A percentile compares a stretch with the other conserved stretches of the same genome.
Conservation (phyloP, 2,797 vertebrate species). For the Chelidonichthys spinosus region DNA sequence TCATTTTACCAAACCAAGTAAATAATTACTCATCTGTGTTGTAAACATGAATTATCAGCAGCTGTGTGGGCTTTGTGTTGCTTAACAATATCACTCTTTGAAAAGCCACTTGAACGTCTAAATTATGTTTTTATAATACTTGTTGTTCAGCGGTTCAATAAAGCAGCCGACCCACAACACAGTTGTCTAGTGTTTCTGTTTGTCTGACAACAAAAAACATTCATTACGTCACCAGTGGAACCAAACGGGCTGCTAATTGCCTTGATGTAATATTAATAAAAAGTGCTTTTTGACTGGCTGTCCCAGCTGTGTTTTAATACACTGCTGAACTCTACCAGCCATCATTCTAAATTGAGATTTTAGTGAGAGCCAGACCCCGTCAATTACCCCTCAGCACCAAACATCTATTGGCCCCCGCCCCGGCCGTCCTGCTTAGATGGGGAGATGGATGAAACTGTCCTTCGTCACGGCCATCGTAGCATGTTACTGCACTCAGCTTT, state of each 20-base stretch:
- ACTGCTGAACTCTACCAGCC: background rate
- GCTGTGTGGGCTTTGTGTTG: slow-evolving; percentile 1
- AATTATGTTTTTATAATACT: background rate
- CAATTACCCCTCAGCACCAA: slow-evolving; percentile 21
- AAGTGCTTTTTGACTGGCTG: background rate
- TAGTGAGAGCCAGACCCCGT: slow-evolving; percentile 24
- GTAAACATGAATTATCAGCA: slow-evolving; percentile 1
- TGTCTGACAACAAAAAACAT: background rate
- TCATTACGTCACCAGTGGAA: background rate
- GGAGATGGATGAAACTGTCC: slow-evolving; percentile 41
- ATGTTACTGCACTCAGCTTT: slow-evolving; percentile 55
- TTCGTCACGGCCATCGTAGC: slow-evolving; percentile 63
- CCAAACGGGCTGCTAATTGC: slow-evolving; percentile 17
- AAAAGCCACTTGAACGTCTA: slow-evolving; percentile 25
- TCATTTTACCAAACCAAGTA: background rate
- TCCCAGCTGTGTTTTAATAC: slow-evolving; percentile 25
- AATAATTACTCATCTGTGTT: background rate
- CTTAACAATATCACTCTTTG: background rate
- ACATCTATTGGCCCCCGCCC: background rate
- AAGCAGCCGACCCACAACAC: background rate
- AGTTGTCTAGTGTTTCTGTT: background rate
- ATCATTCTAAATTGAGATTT: slow-evolving; percentile 1
- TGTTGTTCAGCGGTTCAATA: background rate
- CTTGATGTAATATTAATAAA: slow-evolving; percentile 2
- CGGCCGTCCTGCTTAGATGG: slow-evolving; percentile 20